Evolutionary conservation across 1,140 invertebrate species (phyloP), one percentile per base, ranked within the genome.

Genomic region (Scaptomyza montana): DNA sequence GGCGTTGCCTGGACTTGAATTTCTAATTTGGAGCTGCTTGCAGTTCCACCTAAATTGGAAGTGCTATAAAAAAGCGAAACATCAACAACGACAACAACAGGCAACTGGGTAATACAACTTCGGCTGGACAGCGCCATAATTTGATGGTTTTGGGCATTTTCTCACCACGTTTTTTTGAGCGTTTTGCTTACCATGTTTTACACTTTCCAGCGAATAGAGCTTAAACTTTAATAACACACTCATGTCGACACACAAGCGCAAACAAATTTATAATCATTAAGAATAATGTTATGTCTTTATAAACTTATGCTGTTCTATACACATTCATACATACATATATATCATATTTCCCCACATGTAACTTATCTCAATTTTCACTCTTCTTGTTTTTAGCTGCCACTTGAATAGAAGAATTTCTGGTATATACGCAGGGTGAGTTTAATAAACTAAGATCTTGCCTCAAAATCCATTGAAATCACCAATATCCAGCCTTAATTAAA

Each of bases 141-240:
- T 86, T 86, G 80, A 85, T 81, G 77, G 59, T 63, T 36, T 33
- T 19, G 59, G 54, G 21, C 60, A 74, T 80, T 86, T 85, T 86
- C 81, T 86, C 80, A 85, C 82, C 81, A 64, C 71, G 74, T 36
- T 68, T 79, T 74, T 69, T 74, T 61, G 71, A 63, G 63, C 21
- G 28, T 36, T 46, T 16, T 16, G 62, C 33, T 75, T 74, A 30
- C 57, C 53, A 46, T 43, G 53, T 68, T 66, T 75, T 80, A 85
- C 81, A 86, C 80, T 85, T 85, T 85, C 80, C 80, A 81, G 53
- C 51, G 80, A 85, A 84, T 51, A 54, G 51, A 61, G 56, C 63
- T 62, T 50, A 57, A 62, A 77, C 64, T 81, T 67, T 67, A 62
- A 57, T 49, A 60, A 59, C 54, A 59, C 59, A 59, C 59, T 43